phyloP scores from a whole-genome alignment of 2,888 invertebrate genomes.

The Idaea dimidiata region DNA sequence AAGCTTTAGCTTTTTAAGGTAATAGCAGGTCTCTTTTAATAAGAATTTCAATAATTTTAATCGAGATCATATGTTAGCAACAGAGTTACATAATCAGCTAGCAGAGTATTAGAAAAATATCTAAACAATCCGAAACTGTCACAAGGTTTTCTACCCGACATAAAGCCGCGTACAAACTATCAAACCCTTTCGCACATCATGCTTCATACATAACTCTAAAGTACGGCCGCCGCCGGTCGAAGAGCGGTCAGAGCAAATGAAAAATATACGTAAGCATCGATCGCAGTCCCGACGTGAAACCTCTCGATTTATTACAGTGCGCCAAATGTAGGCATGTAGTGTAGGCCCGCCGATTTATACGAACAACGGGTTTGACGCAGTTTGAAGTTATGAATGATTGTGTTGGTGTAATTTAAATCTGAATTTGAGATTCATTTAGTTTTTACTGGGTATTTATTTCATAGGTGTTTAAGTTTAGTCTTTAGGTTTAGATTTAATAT shows the following conservation, averaged over 20 bases:
- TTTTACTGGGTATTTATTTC: no score
- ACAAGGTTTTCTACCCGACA: not conserved
- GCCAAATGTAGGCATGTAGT: not conserved
- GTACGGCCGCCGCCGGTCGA: not conserved
- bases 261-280: not conserved
- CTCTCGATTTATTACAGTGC: not conserved
- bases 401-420: not conserved
- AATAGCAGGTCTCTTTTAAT: no score
- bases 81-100: not conserved
- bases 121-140: not conserved
- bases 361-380: not conserved
- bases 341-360: not conserved
- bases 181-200: slow-evolving; percentile 2
- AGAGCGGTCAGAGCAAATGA: not conserved
- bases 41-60: no score
- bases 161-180: slow-evolving; percentile 4
- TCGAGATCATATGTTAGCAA: no score
- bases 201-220: not conserved
- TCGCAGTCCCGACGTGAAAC: not conserved
- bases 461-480: no score
- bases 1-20: no score
- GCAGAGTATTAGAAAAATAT: not conserved
- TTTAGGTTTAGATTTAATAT: no score
- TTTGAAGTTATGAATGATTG: not conserved
- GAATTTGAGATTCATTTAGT: no score